Evolutionary conservation across 2,888 invertebrate species (phyloP).

Genomic region (Myopa tessellatipennis): DNA sequence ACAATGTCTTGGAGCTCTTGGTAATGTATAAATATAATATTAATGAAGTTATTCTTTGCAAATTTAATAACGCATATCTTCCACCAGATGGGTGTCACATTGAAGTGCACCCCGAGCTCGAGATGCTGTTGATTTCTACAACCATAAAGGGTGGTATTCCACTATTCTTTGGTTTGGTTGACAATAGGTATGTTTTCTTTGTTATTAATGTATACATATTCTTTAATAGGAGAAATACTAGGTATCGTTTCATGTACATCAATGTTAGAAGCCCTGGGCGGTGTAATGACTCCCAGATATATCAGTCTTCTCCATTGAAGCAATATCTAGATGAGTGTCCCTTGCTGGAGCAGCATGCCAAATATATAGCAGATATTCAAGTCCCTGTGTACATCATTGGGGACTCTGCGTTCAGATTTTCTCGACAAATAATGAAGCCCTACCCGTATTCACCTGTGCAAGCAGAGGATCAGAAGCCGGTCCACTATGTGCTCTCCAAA

Average conservation of each 20-base stretch:
- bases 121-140: slow-evolving; percentile 41
- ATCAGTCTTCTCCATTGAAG: neutral
- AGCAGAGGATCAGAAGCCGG: slow-evolving; percentile 14
- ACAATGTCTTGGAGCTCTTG: slow-evolving; percentile 9
- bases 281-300: slow-evolving; percentile 10
- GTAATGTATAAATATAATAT: neutral
- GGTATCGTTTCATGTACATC: slow-evolving; percentile 38
- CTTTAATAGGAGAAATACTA: slow-evolving; percentile 12
- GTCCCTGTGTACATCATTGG: slow-evolving; percentile 45
- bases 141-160: slow-evolving; percentile 44
- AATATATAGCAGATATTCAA: slow-evolving; percentile 38
- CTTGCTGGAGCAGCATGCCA: neutral
- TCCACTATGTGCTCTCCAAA: slow-evolving; percentile 36
- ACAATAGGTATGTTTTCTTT: slow-evolving; percentile 30
- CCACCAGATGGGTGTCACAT: slow-evolving; percentile 48
- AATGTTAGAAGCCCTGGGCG: slow-evolving; percentile 17
- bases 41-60: neutral
- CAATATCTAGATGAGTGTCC: neutral
- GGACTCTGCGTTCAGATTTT: slow-evolving; percentile 44
- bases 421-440: slow-evolving; percentile 45
- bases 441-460: slow-evolving; percentile 30
- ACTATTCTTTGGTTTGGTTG: slow-evolving; percentile 39
- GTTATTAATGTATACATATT: neutral
- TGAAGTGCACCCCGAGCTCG: slow-evolving; percentile 33
- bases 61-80: neutral